These are phyloP conservation scores for Diorhabda sublineata DNA, from an alignment of 1,140 invertebrate genomes.

Conservation along the genomic window DNA sequence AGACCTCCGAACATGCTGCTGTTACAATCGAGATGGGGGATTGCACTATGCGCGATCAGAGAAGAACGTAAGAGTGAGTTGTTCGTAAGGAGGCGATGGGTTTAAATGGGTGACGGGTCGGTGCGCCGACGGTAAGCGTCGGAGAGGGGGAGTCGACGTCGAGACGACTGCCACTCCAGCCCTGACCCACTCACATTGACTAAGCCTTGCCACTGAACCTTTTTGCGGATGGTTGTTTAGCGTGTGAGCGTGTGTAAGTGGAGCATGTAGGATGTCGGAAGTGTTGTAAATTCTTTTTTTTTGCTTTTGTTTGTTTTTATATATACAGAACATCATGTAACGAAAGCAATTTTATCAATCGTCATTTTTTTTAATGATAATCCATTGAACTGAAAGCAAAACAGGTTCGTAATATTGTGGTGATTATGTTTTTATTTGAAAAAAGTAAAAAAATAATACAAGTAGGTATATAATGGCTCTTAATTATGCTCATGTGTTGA, in stretches of 20 bases:
- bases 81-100: constrained; percentile 24
- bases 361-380: too few species aligned
- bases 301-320: neutral
- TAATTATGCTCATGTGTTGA: too few species aligned
- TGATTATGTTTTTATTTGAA: too few species aligned
- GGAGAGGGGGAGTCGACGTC: constrained; percentile 35
- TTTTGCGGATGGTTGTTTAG: constrained; percentile 11
- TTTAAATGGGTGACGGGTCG: constrained; percentile 38
- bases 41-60: constrained; percentile 11
- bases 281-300: constrained; percentile 1
- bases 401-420: too few species aligned
- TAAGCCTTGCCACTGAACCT: constrained; percentile 40
- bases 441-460: too few species aligned
- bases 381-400: too few species aligned
- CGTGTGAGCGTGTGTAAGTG: constrained; percentile 1
- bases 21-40: constrained; percentile 10
- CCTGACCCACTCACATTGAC: constrained; percentile 46
- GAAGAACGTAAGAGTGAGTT: constrained; percentile 32
- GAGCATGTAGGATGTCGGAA: neutral
- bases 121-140: constrained; percentile 24
- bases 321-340: neutral
- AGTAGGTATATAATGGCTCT: too few species aligned
- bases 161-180: constrained; percentile 37
- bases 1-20: constrained; percentile 39
- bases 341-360: neutral